Conservation (phyloP, 2,797 vertebrate species). For the Cirrhinus molitorella region DNA sequence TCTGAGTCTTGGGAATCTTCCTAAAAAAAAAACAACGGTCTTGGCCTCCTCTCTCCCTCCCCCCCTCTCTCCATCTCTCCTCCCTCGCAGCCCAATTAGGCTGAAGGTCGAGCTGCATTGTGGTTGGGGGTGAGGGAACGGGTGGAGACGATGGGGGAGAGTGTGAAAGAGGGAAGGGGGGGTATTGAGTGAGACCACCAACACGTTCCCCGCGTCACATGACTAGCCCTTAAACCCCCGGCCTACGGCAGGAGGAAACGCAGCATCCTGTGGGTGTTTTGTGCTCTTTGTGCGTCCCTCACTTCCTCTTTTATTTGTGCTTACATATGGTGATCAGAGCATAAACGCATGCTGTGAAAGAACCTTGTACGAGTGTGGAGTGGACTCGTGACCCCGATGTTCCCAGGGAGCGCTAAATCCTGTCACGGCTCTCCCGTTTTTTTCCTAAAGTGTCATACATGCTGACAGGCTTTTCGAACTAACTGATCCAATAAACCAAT, state of each 20-base stretch:
- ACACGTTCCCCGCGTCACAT: slow-evolving; percentile 76
- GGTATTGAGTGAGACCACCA: slow-evolving; percentile 77
- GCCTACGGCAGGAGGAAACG: slow-evolving; percentile 66
- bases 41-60: slow-evolving; percentile 54
- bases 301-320: slow-evolving; percentile 55
- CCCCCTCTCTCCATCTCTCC: slow-evolving; percentile 66
- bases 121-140: slow-evolving; percentile 59
- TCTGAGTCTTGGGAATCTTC: slow-evolving; percentile 75
- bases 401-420: slow-evolving; percentile 51
- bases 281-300: slow-evolving; percentile 59
- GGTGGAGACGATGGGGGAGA: slow-evolving; percentile 60
- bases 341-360: slow-evolving; percentile 53
- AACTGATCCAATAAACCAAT: slow-evolving; percentile 71
- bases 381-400: slow-evolving; percentile 52
- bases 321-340: slow-evolving; percentile 61
- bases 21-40: slow-evolving; percentile 54
- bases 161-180: slow-evolving; percentile 50
- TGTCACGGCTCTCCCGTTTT: slow-evolving; percentile 22
- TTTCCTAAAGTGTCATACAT: slow-evolving; percentile 44
- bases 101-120: slow-evolving; percentile 75
- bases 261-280: slow-evolving; percentile 69
- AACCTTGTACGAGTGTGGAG: slow-evolving; percentile 45
- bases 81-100: slow-evolving; percentile 79
- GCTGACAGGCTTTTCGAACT: slow-evolving; percentile 56
- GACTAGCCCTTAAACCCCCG: slow-evolving; percentile 67